Percentiles rank a stretch among this genome's conserved stretches.
These are phyloP conservation scores for Struthio camelus DNA, from an alignment of 2,113 vertebrate species.

Conservation along the genomic window DNA sequence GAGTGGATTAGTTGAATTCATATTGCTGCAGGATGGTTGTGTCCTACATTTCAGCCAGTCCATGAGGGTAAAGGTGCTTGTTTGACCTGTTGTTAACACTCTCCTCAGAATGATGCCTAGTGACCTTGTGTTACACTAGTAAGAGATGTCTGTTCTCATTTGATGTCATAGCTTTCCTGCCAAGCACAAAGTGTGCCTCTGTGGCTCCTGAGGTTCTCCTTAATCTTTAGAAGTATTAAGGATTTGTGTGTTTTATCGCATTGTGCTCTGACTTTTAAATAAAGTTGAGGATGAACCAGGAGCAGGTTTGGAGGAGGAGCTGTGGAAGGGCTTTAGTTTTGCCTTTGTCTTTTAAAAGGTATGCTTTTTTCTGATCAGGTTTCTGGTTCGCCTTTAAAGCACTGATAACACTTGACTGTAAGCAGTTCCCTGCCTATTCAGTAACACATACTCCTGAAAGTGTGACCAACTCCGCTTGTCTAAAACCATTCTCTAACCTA, in stretches of 20 bases:
- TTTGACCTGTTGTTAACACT: neutral
- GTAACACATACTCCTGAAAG: neutral
- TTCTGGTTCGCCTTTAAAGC: neutral
- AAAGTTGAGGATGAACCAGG: neutral
- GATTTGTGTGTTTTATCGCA: neutral
- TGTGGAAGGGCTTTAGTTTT: neutral
- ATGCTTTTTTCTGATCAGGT: neutral
- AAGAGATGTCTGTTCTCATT: neutral
- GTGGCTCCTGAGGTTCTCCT: neutral
- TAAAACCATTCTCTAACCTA: neutral
- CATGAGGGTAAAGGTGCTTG: neutral
- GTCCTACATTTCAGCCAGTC: neutral
- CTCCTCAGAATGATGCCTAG: neutral
- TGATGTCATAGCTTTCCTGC: neutral
- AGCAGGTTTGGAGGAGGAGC: neutral
- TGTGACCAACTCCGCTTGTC: neutral
- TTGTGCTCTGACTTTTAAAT: neutral
- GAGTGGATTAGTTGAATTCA: neutral
- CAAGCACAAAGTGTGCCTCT: neutral
- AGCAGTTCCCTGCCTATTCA: neutral
- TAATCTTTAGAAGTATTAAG: neutral
- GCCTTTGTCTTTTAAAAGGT: neutral
- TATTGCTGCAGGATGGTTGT: neutral
- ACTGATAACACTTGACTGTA: neutral
- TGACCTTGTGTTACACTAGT: neutral